Evolutionary conservation across 2,113 vertebrate species (phyloP).

Genomic region (Shinisaurus crocodilurus): DNA sequence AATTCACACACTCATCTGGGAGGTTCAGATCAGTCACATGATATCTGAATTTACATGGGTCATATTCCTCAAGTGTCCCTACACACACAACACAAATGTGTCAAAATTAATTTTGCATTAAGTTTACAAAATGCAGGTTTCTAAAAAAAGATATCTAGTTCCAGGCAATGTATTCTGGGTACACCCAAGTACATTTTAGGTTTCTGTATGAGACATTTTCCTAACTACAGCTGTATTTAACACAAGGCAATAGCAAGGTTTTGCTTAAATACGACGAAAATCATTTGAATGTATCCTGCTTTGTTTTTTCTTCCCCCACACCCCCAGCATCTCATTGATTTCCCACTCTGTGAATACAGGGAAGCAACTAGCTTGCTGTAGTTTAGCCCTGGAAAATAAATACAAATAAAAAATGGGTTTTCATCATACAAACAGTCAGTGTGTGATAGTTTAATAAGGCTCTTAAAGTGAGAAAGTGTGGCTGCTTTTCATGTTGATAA

Average conservation of each 20-base stretch:
- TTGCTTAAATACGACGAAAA: conserved; percentile 24
- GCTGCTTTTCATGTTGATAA: conserved; percentile 27
- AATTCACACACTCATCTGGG: no score
- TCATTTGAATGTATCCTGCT: conserved; percentile 6
- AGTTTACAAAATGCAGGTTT: not conserved
- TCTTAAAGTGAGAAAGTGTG: conserved; percentile 32
- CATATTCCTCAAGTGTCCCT: not conserved
- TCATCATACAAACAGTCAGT: not conserved
- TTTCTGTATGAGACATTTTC: not conserved
- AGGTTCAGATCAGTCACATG: not conserved
- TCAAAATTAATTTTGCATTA: not conserved
- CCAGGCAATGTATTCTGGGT: not conserved
- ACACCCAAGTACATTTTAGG: not conserved
- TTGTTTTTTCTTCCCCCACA: not conserved
- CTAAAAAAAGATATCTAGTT: not conserved
- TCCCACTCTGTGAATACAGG: conserved; percentile 5
- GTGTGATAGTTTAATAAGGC: conserved; percentile 38
- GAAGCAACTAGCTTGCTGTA: not conserved
- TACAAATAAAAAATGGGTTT: not conserved
- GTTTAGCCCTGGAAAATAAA: not conserved
- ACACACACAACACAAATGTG: not conserved
- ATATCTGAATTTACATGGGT: not conserved
- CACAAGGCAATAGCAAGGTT: not conserved
- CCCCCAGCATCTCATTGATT: not conserved
- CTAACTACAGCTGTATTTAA: not conserved